Evolutionary conservation across 2,113 vertebrate genomes (phyloP).

Genomic region (Nothoprocta perdicaria): DNA sequence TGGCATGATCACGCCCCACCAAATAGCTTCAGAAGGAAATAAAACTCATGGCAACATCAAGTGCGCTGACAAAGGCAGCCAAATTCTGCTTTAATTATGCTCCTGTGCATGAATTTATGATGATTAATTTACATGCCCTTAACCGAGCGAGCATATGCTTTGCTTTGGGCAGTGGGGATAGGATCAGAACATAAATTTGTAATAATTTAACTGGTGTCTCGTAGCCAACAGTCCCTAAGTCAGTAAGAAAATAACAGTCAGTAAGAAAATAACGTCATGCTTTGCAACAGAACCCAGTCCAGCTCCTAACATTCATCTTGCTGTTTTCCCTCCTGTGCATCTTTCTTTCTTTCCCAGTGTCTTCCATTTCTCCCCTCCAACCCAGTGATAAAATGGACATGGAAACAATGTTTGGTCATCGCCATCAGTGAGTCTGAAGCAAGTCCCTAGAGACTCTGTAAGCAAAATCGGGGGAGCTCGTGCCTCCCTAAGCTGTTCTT

Average conservation of each 20-base stretch:
- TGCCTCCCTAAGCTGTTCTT: neutral
- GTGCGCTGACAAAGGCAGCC: neutral
- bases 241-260: neutral
- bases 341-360: too few species aligned
- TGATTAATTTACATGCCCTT: slow-evolving; percentile 9
- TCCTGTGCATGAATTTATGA: slow-evolving; percentile 1
- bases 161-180: neutral
- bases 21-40: neutral
- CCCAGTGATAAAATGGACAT: neutral
- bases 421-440: neutral
- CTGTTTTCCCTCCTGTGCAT: neutral
- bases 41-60: neutral
- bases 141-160: neutral
- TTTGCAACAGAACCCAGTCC: neutral
- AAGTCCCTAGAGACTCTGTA: neutral
- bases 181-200: neutral
- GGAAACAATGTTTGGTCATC: too few species aligned
- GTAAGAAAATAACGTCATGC: neutral
- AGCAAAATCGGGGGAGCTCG: neutral
- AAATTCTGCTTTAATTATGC: neutral
- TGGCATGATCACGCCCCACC: neutral
- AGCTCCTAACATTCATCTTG: neutral
- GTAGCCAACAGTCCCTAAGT: neutral
- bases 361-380: neutral
- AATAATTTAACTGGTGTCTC: neutral